Base-by-base conservation (phyloP, 2,113 vertebrate genomes). In the Pteropus alecto region DNA sequence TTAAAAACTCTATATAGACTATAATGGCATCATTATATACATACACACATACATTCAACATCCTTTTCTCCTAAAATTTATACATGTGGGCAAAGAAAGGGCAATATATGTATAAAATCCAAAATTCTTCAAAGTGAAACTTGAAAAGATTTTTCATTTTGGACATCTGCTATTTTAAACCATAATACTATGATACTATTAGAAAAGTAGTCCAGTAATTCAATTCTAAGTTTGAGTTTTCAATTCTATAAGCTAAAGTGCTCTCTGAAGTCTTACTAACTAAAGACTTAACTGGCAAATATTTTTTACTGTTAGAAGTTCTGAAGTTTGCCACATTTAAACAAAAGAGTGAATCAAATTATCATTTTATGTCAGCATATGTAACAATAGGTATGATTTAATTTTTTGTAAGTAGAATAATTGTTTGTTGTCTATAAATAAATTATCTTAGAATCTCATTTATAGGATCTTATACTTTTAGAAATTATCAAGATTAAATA, bases 111-210 rank as follows among this genome's bases (percentile, higher is more conserved):
- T 77, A 46, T 94, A 94, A 95, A 84, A 13, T 33, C 26, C 19
- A 96, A 96, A 97, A 81, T 54, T 89, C 15, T 30, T 94, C 10
- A 70, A 92, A 95, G 43, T 3, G 0, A 26, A 94, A 35, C 70
- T 81, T 46, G 43, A 46, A 46, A 46, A 46, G 43, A 46, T 46
- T 46, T 46, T 46, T 46, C 43, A 46, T 46, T 96, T 97, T 95
- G 16, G 51, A 77, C n/a, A 82, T 84, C 65, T 92, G 79, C 65
- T 93, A 58, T 95, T 97, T 95, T 93, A 95, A 96, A 78, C 77
- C 65, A 74, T 83, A 97, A 81, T 76, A 90, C 2, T 68, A 91
- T 24, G 85, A 91, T 73, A 26, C 8, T 73, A 95, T 77, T 90
- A 77, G 28, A 54, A 5, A 38, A 33, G 4, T 14, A 93, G 18